A percentile compares a stretch with the other conserved stretches of the same genome.
Conservation (phyloP, 2,888 invertebrate species). For the Chymomyza fuscimana region DNA sequence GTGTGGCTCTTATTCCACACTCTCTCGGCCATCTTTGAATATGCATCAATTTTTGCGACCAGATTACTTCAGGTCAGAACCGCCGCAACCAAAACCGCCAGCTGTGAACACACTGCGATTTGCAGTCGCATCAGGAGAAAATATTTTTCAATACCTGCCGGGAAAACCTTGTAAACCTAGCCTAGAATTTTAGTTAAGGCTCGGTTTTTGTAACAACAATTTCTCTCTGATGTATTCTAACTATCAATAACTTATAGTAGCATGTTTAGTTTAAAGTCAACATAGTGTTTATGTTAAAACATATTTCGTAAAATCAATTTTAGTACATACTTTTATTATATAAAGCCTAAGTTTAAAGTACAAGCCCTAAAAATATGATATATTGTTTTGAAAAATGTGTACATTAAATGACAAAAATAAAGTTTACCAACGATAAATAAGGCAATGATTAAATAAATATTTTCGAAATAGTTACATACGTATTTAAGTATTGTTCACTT, state of each 20-base stretch:
- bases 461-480: background rate
- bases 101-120: too few species aligned
- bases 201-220: background rate
- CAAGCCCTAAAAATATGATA: slow-evolving; percentile 44
- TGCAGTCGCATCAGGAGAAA: too few species aligned
- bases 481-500: too few species aligned
- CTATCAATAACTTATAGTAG: slow-evolving; percentile 57
- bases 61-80: too few species aligned
- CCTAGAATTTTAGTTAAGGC: background rate
- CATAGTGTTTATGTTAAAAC: slow-evolving; percentile 50
- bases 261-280: slow-evolving; percentile 56
- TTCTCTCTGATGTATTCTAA: background rate
- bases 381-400: slow-evolving; percentile 58
- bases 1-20: too few species aligned
- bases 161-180: background rate
- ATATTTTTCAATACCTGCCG: too few species aligned
- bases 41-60: too few species aligned
- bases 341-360: slow-evolving; percentile 28
- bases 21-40: too few species aligned
- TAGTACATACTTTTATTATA: slow-evolving; percentile 31
- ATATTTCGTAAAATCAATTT: slow-evolving; percentile 35
- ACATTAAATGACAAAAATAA: slow-evolving; percentile 69
- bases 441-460: background rate
- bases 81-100: too few species aligned
- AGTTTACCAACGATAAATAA: slow-evolving; percentile 69